These are phyloP conservation scores for Lycorma delicatula DNA, from an alignment of 1,140 invertebrate genomes.

Conservation along the genomic window DNA sequence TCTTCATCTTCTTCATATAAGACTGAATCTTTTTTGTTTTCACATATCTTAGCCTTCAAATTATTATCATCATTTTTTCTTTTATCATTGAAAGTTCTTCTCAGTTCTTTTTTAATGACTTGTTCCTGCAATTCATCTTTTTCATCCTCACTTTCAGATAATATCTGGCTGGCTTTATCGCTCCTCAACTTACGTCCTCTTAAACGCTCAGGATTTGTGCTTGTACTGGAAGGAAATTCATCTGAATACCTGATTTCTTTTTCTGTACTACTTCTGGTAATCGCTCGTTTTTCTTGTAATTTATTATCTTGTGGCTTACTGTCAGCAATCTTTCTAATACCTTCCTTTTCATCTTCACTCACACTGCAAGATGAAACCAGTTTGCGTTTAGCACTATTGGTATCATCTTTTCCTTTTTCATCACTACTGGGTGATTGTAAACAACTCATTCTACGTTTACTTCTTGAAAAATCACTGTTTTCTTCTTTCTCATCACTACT, in stretches of 20 bases:
- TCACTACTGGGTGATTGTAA: no score
- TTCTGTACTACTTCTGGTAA: neutral
- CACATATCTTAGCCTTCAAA: constrained; percentile 6
- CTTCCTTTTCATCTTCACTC: constrained; percentile 11
- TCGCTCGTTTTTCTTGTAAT: neutral
- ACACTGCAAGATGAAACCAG: neutral
- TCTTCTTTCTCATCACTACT: constrained; percentile 38
- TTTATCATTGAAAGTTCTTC: constrained; percentile 11
- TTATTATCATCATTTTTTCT: neutral
- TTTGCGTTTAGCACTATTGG: neutral
- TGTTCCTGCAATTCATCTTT: constrained; percentile 20
- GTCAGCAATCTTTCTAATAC: neutral
- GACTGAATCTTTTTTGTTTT: constrained; percentile 6
- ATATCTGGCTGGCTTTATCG: neutral
- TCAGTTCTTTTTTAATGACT: constrained; percentile 23
- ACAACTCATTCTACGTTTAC: no score
- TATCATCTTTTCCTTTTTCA: constrained; percentile 17
- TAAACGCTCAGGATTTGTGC: no score
- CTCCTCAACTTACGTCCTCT: neutral
- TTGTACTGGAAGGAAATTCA: neutral
- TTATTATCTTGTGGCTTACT: neutral
- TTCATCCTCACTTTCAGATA: constrained; percentile 23
- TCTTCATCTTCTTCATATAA: constrained; percentile 9
- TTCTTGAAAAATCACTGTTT: constrained; percentile 36
- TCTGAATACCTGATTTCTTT: neutral